Evolutionary conservation across 2,888 invertebrate genomes (phyloP), one percentile per base, ranked within the genome.

Genomic region (Rotaria sp.): DNA sequence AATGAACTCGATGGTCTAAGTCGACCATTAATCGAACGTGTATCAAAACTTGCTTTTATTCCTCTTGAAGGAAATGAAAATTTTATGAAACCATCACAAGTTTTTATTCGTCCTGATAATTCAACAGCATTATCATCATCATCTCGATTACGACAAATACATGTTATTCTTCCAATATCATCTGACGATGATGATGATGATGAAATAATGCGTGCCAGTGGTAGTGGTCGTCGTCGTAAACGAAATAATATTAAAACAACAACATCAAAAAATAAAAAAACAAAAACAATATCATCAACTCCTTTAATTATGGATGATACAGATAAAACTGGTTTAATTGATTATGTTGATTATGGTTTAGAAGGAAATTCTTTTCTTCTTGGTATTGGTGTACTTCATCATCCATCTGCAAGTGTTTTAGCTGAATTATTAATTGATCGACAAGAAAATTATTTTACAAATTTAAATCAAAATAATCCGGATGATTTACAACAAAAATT

Each of bases 1-100:
- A 80, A 80, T 45, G n/a, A 45, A 80, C 45, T 80, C 13, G 80
- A 80, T n/a, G 80, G 80, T n/a, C n/a, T 80, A 21, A 80, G 45
- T 80, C 41, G 80, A 80, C 45, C 80, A n/a, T n/a, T 45, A 45
- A 80, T 45, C 45, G 80, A 80, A 80, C 41, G 45, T 45, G 10
- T 80, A 45, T 41, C 80, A 80, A 80, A 80, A 80, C 26, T 80
- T 45, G 45, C 80, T 18, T 80, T 80, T 45, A 80, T 80, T 80
- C 80, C 80, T 45, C 41, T 80, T 13, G n/a, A 80, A 80, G 80
- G 75, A 24, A 75, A 21, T 38, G 80, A 45, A n/a, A 10, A 41
- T n/a, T 45, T 80, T 26, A 80, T 80, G 80, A 80, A 80, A 45
- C 80, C 80, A n/a, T 80, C 80, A n/a, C 80, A 80, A 45, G 80